phyloP scores from a whole-genome alignment of 92 coral and sea anemone species.

The Phenganax stokvisi region DNA sequence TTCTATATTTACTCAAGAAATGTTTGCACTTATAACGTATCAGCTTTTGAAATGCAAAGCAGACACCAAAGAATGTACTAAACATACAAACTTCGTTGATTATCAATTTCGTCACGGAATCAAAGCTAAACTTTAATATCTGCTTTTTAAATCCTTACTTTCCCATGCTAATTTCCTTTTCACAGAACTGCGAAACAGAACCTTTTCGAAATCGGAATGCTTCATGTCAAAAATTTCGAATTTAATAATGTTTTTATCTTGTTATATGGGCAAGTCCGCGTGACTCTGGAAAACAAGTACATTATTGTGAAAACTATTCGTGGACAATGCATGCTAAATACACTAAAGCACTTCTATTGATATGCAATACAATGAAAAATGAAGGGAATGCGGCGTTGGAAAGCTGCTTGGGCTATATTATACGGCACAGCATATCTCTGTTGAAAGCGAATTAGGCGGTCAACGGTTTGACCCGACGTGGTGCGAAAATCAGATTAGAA shows the following conservation, averaged over 20 bases:
- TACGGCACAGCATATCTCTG: neutral
- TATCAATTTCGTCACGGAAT: neutral
- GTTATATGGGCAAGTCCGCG: neutral
- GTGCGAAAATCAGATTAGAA: conserved; percentile 37
- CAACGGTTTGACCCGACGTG: conserved; percentile 35
- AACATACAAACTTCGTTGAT: neutral
- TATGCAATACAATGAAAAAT: neutral
- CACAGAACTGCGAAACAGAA: neutral
- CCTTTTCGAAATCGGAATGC: neutral
- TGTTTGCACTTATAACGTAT: neutral
- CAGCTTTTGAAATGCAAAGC: neutral
- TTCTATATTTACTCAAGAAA: neutral
- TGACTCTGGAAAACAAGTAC: neutral
- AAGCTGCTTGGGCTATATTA: neutral
- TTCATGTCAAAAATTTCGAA: neutral
- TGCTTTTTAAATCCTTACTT: neutral
- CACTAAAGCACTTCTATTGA: conserved; percentile 10
- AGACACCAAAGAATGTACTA: conserved; percentile 3
- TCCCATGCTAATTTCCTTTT: neutral
- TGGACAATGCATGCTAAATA: conserved; percentile 21
- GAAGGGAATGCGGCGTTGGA: neutral
- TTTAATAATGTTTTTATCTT: neutral
- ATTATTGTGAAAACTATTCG: neutral
- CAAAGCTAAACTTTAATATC: neutral
- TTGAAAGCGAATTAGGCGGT: conserved; percentile 24